Evolutionary conservation across 2,797 vertebrate species (phyloP).

Genomic region (Falco naumanni): DNA sequence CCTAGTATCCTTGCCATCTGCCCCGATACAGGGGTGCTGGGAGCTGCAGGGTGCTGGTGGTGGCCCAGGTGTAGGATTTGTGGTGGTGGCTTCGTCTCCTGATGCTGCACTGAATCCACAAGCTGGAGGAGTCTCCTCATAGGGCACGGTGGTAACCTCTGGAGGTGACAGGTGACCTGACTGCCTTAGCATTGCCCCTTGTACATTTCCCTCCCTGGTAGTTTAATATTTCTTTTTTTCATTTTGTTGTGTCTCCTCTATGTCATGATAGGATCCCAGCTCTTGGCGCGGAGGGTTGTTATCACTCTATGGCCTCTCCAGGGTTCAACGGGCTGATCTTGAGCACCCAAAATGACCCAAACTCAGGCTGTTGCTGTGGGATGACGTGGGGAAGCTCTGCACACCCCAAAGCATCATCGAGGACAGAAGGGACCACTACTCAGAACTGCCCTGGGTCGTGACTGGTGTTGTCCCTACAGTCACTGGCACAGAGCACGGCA

Average conservation of each 20-base stretch:
- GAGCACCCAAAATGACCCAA: not conserved
- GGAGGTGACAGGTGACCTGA: not conserved
- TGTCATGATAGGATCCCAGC: fast-evolving
- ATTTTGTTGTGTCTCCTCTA: not conserved
- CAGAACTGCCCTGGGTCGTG: not conserved
- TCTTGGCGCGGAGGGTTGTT: not conserved
- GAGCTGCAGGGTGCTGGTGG: not conserved
- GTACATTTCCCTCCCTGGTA: not conserved
- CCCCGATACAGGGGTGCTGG: not conserved
- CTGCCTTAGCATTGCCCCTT: not conserved
- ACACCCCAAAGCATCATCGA: not conserved
- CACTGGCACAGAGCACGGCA: not conserved
- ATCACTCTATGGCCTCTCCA: not conserved
- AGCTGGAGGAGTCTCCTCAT: not conserved
- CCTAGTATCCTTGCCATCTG: not conserved
- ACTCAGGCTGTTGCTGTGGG: not conserved
- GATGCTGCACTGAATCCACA: not conserved
- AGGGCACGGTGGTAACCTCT: not conserved
- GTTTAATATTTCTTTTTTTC: not conserved
- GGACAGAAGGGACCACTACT: not conserved
- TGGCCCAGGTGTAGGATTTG: not conserved
- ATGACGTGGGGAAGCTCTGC: not conserved
- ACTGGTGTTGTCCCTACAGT: fast-evolving
- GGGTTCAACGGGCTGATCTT: fast-evolving
- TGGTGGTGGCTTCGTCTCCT: not conserved